phyloP scores from a whole-genome alignment of 35 echinoderm and acorn worm genomes.

The Nesometra sesokonis region DNA sequence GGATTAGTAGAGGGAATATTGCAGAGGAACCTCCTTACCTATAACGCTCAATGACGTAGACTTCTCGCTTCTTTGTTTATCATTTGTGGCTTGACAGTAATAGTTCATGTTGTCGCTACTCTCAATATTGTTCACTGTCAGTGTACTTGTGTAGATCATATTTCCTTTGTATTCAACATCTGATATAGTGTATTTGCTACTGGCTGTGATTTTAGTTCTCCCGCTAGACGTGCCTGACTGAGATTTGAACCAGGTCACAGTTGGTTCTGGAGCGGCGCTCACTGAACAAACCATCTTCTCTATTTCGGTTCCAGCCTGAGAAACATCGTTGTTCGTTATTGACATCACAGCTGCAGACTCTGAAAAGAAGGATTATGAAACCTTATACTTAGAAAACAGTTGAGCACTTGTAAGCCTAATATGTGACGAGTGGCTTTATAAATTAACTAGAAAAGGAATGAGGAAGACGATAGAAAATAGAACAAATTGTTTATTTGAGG shows the following conservation, averaged over 20 bases:
- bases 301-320: background rate
- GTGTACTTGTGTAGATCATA: background rate
- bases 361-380: background rate
- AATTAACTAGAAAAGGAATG: too few species aligned
- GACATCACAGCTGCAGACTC: background rate
- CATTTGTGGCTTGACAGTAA: background rate
- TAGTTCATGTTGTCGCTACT: background rate
- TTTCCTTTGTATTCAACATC: background rate
- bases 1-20: too few species aligned
- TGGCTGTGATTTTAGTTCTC: background rate
- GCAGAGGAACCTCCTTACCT: background rate
- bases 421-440: too few species aligned
- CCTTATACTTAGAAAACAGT: too few species aligned
- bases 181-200: background rate
- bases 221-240: background rate
- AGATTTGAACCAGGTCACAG: background rate
- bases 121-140: background rate
- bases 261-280: background rate
- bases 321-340: background rate
- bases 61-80: background rate
- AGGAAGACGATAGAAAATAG: too few species aligned
- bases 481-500: too few species aligned
- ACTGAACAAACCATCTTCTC: background rate
- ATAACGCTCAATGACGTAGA: background rate
- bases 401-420: too few species aligned